Evolutionary conservation across 2,888 invertebrate species (phyloP).

Genomic region (Argyra leucocephala): DNA sequence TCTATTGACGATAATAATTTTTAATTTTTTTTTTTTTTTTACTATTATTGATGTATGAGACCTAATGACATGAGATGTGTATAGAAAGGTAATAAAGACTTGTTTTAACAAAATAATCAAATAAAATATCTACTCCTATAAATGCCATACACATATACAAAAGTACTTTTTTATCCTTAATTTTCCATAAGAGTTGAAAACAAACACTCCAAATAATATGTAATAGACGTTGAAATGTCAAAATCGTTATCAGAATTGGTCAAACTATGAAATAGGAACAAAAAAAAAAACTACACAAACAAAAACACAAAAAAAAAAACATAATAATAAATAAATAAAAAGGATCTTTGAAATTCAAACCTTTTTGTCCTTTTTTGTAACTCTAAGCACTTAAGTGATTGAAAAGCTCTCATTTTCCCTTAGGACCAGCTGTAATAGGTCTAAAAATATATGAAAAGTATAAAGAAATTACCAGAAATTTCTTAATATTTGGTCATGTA

Average conservation of each 20-base stretch:
- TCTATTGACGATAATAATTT: no score
- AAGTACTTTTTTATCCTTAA: background rate
- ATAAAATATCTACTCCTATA: background rate
- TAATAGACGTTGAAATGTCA: slow-evolving; percentile 3
- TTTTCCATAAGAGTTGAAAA: background rate
- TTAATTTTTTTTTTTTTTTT: no score
- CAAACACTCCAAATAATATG: background rate
- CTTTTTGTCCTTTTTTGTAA: background rate
- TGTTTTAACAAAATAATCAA: background rate
- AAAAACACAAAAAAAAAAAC: background rate
- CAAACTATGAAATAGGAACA: background rate
- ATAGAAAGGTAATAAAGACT: slow-evolving; percentile 6
- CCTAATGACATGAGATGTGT: background rate
- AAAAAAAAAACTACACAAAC: background rate
- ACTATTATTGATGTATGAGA: background rate
- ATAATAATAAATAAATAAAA: background rate
- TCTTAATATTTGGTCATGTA: background rate
- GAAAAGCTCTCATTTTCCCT: slow-evolving; percentile 3
- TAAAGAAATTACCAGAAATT: background rate
- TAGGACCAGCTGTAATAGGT: background rate
- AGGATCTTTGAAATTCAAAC: slow-evolving; percentile 3
- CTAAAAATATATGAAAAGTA: background rate
- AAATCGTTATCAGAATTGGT: slow-evolving; percentile 6
- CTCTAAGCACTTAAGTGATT: background rate
- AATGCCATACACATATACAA: no score